These are phyloP conservation scores for Mythimna vitellina DNA, from an alignment of 2,888 invertebrate species.

Conservation along the genomic window DNA sequence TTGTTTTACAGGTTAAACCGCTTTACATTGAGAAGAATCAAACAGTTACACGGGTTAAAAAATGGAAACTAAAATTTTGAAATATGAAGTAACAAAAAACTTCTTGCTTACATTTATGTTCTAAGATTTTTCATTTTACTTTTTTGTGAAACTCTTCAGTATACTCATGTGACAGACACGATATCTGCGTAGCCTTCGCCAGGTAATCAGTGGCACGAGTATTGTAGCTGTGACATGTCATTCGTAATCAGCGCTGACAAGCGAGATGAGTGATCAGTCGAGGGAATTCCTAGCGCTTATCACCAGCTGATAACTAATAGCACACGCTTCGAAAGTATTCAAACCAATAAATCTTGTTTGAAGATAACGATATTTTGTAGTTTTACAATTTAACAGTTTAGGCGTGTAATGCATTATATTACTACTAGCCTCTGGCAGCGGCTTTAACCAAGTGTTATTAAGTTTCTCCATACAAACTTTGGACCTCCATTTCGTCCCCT, in stretches of 20 bases:
- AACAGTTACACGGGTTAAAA: no score
- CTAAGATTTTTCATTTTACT: background rate
- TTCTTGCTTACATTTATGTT: no score
- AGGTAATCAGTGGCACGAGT: conserved; percentile 25
- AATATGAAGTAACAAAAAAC: no score
- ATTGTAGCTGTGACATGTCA: conserved; percentile 3
- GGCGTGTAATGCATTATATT: no score
- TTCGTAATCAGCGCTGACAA: conserved; percentile 40
- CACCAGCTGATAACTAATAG: conserved; percentile 13
- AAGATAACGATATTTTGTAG: background rate
- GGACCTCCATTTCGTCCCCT: no score
- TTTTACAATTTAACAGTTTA: background rate
- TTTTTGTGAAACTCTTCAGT: background rate
- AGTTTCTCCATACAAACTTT: no score
- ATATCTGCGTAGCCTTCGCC: background rate
- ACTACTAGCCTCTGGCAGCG: no score
- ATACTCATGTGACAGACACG: background rate
- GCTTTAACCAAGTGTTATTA: no score
- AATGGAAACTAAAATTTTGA: no score
- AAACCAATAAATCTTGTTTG: conserved; percentile 19
- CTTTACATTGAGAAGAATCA: background rate
- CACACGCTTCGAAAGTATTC: background rate
- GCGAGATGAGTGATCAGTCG: conserved; percentile 43
- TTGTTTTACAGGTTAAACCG: background rate
- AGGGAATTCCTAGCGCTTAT: conserved; percentile 40